Evolutionary conservation across 2,113 vertebrate genomes (phyloP), one percentile per base, ranked within the genome.

Genomic region (Rhinolophus ferrumequinum): DNA sequence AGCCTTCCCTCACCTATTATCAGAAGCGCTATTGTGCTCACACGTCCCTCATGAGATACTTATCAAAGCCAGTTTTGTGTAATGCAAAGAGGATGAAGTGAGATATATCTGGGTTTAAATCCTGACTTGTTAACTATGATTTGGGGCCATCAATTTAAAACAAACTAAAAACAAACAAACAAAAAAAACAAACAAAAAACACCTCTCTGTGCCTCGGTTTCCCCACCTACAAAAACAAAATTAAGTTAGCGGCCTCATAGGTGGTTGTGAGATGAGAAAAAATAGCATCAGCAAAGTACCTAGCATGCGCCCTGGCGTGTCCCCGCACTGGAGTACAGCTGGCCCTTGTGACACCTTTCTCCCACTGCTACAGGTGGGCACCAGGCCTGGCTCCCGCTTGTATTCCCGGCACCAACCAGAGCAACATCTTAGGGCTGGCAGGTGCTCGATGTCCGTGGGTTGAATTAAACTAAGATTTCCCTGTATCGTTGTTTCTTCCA

Each of bases 281-380:
- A 58, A 28, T 15, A 47, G 18, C 76, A 54, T 0, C 33, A 13
- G 8, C 28, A 80, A 60, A 85, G 64, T 56, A 41, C 9, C 14
- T 69, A 6, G 44, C 8, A 4, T 14, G 44, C 26, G 24, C 0
- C 35, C 54, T 56, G 60, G 8, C 3, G 0, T 18, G 9, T 30
- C 35, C 24, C 5, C 19, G 30, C 22, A 15, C 50, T 73, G 7
- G 54, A 19, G 15, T 24, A 26, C 38, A 92, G 22, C 26, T 35
- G 30, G 7, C 14, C 30, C 26, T 28, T n/a, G 1, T 4, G 1
- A 13, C 3, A 16, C 16, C 21, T 66, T 47, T 47, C 9, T 67
- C 22, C n/a, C 18, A 4, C 8, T 47, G 13, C 41, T 33, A 66
- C 15, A 50, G 8, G 22, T 41, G 66, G 22, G 21, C 24, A 14